Conservation (phyloP, 1,140 invertebrate genomes). For the Ridgeia piscesae region DNA sequence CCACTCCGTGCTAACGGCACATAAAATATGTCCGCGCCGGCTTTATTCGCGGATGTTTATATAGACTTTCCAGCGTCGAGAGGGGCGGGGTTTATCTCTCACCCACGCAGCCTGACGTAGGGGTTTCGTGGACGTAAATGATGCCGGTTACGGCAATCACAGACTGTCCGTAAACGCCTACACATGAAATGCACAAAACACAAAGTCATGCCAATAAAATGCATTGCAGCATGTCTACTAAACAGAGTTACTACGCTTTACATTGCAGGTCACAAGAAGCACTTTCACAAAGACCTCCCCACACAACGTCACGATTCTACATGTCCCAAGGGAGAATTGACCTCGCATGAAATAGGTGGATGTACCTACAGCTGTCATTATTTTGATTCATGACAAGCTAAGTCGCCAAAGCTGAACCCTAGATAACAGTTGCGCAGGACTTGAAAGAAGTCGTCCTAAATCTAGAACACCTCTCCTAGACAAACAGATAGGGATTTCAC, state of each 20-base stretch:
- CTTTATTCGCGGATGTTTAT: not conserved
- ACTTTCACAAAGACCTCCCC: not conserved
- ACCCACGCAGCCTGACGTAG: not conserved
- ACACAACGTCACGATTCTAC: not conserved
- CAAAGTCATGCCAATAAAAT: not conserved
- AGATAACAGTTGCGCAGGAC: not conserved
- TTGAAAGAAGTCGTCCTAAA: not conserved
- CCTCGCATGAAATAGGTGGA: not conserved
- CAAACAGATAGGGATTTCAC: not conserved
- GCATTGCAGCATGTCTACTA: not conserved
- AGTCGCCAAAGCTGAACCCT: not conserved
- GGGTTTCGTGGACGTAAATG: not conserved
- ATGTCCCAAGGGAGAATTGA: not conserved
- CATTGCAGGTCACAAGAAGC: not conserved
- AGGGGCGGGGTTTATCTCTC: not conserved
- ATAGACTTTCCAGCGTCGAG: not conserved
- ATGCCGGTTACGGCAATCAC: not conserved
- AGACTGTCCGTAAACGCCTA: not conserved
- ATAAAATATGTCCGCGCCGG: not conserved
- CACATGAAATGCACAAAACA: not conserved
- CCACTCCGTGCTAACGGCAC: not conserved
- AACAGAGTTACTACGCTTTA: not conserved
- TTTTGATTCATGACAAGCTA: not conserved
- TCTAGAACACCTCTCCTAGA: not conserved
- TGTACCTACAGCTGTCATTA: not conserved